Evolutionary conservation across 1,140 invertebrate genomes (phyloP).

Genomic region (Portunus trituberculatus): DNA sequence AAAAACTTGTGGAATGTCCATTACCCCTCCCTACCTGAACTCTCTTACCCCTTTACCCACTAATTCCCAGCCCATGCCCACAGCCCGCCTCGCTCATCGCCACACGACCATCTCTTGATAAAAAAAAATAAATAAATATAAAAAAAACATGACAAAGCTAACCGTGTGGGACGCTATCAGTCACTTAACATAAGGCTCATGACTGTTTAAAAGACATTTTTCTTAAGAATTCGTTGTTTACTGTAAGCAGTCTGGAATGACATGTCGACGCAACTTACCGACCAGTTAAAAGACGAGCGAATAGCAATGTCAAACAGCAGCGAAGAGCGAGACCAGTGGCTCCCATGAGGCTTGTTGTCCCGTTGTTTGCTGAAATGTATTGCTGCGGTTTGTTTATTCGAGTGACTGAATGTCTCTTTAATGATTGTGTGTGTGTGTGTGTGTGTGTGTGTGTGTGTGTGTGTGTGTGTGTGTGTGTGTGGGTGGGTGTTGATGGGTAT

Average conservation of each 20-base stretch:
- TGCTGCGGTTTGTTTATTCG: not conserved
- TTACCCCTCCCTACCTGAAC: not conserved
- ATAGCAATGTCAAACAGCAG: too few species aligned
- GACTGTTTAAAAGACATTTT: not conserved
- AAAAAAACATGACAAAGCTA: too few species aligned
- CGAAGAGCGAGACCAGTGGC: not conserved
- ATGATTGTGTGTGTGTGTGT: not conserved
- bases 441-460: not conserved
- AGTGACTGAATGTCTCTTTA: not conserved
- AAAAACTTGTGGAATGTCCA: slow-evolving; percentile 55
- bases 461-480: not conserved
- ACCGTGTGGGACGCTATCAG: too few species aligned
- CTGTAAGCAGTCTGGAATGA: too few species aligned
- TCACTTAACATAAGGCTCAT: not conserved
- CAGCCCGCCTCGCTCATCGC: not conserved
- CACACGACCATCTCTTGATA: not conserved
- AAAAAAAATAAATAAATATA: too few species aligned
- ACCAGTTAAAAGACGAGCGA: too few species aligned
- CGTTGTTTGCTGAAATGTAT: slow-evolving; percentile 1
- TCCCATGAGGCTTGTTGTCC: not conserved
- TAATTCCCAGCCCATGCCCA: not conserved
- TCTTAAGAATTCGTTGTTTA: too few species aligned
- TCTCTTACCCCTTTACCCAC: not conserved
- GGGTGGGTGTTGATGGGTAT: not conserved
- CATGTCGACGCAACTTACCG: too few species aligned